Evolutionary conservation across 92 coral and sea anemone genomes (phyloP), one percentile per base, ranked within the genome.

Genomic region (Porites rus): DNA sequence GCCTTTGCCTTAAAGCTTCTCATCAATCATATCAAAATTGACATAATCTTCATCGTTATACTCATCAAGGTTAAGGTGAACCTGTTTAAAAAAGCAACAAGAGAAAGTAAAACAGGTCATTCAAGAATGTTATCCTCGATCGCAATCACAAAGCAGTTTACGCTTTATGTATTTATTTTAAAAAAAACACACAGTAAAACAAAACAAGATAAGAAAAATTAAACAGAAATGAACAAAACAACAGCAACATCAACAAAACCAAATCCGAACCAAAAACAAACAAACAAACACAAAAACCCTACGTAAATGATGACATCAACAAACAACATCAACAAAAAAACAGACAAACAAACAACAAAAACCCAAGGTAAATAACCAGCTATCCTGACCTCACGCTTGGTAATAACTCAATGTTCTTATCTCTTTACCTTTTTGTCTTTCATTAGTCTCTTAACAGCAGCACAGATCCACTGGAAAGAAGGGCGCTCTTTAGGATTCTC

Each of bases 401-500:
- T 38, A 38, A 38, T 38, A 38, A 38, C 6, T 38, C 46, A 38
- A 38, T 38, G 46, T 38, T 38, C 46, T 38, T 38, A 38, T 72
- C 56, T n/a, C 68, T 18, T 58, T 25, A 77, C 81, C 81, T 77
- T 61, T 3, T 24, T 17, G 22, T 77, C 81, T 1, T 25, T 13
- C 2, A 25, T 60, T 24, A 77, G 11, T 77, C 81, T 60, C 22
- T 7, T 77, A 7, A 77, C 1, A 1, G 81, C 70, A 25, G 81
- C 60, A 51, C 88, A 59, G 24, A 88, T 82, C 64, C 70, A 68
- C 18, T 68, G 72, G 25, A 88, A 88, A 18, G 79, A 4, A 1
- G 92, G 92, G 20, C 92, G 85, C 70, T 83, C 92, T 65, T 83
- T 75, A 7, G 92, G 92, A 50, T 77, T 88, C 14, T 88, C 88